Evolutionary conservation across 1,140 invertebrate species (phyloP).

Genomic region (Latrodectus geometricus): DNA sequence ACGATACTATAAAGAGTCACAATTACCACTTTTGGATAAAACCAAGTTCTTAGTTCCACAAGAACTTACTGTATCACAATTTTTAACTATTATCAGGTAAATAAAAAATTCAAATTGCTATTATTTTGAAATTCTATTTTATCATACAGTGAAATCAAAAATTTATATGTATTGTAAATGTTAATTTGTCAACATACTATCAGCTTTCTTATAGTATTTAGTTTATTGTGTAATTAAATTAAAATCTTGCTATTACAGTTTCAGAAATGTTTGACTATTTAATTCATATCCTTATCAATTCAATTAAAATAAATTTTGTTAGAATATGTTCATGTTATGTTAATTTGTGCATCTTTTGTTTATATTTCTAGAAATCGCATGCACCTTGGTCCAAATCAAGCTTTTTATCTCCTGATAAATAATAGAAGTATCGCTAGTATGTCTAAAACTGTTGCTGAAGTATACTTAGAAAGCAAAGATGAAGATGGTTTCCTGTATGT

Average conservation of each 20-base stretch:
- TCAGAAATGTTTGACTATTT: no score
- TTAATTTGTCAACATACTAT: background rate
- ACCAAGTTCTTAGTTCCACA: conserved; percentile 83
- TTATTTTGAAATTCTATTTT: background rate
- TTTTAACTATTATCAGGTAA: conserved; percentile 80
- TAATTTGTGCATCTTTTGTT: background rate
- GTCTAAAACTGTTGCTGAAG: conserved; percentile 82
- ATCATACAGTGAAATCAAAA: background rate
- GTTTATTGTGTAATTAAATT: no score
- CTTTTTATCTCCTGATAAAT: conserved; percentile 84
- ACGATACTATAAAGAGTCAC: conserved; percentile 77
- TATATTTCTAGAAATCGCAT: conserved; percentile 66
- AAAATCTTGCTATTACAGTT: no score
- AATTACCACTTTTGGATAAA: conserved; percentile 79
- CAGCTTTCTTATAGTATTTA: background rate
- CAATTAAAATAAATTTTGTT: no score
- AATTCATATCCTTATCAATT: no score
- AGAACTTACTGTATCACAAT: conserved; percentile 84
- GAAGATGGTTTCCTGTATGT: conserved; percentile 86
- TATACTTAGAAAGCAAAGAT: conserved; percentile 80
- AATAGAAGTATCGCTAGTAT: conserved; percentile 84
- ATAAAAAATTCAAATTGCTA: background rate
- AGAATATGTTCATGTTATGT: no score
- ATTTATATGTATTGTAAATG: background rate
- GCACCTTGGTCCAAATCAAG: conserved; percentile 71